Percentiles rank a stretch among this genome's conserved stretches.
phyloP scores from a whole-genome alignment of 2,113 vertebrate genomes.

The Cyphomyrus discorhynchus region DNA sequence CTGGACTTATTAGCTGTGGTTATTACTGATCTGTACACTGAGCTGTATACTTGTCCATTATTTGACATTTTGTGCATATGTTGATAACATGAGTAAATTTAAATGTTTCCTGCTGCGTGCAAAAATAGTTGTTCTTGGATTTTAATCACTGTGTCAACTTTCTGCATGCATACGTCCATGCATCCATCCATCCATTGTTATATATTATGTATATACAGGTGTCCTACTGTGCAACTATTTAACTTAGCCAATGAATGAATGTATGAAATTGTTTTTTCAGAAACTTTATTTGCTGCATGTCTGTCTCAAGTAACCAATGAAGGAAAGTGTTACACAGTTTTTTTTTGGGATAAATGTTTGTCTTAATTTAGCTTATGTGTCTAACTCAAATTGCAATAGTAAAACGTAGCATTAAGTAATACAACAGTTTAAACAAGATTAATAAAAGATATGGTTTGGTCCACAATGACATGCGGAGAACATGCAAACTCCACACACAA shows the following conservation, averaged over 20 bases:
- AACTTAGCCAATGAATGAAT: background rate
- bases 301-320: background rate
- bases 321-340: no score
- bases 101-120: background rate
- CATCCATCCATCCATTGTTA: background rate
- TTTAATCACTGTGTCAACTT: background rate
- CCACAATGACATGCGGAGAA: background rate
- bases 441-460: background rate
- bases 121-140: background rate
- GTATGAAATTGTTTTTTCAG: background rate
- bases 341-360: background rate
- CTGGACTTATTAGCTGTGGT: background rate
- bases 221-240: background rate
- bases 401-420: background rate
- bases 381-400: background rate
- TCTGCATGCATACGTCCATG: background rate
- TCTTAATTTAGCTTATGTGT: background rate
- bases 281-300: background rate
- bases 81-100: background rate
- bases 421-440: background rate
- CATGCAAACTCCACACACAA: background rate
- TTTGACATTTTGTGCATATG: background rate
- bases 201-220: background rate
- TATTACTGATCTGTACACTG: background rate
- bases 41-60: background rate